Evolutionary conservation across 1,140 invertebrate genomes (phyloP).

Genomic region (Trinorchestia longiramus): DNA sequence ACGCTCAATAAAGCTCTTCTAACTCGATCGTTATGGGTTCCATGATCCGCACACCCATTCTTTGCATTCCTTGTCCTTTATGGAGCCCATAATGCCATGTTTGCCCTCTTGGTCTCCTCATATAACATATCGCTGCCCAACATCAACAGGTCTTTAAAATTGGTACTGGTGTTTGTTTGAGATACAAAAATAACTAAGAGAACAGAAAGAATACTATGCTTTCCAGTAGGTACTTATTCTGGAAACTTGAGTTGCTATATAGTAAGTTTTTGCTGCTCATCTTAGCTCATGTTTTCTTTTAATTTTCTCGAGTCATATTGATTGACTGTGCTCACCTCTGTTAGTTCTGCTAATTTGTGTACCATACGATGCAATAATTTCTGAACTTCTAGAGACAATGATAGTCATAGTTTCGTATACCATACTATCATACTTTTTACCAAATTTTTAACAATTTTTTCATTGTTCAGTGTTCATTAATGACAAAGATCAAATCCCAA

Average conservation of each 20-base stretch:
- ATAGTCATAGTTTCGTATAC: too few relatives aligned
- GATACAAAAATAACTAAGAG: neutral
- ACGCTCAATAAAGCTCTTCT: conserved; percentile 20
- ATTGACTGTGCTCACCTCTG: neutral
- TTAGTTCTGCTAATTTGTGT: neutral
- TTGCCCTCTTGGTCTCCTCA: conserved; percentile 8
- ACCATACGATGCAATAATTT: too few relatives aligned
- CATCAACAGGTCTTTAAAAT: neutral
- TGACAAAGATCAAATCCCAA: too few relatives aligned
- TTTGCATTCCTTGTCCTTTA: conserved; percentile 27
- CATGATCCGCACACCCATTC: neutral
- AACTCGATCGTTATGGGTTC: conserved; percentile 38
- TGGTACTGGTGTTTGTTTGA: neutral
- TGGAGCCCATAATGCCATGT: conserved; percentile 12
- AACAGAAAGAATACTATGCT: neutral
- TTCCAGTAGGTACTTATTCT: neutral
- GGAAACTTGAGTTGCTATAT: neutral
- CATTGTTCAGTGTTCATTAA: too few relatives aligned
- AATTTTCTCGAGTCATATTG: neutral
- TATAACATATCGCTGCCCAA: neutral
- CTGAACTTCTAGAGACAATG: too few relatives aligned
- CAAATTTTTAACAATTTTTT: too few relatives aligned
- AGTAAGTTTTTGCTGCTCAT: neutral
- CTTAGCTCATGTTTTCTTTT: neutral
- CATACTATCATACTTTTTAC: too few relatives aligned